A percentile compares a stretch with the other conserved stretches of the same genome.
Evolutionary conservation across 2,797 vertebrate genomes (phyloP).

Genomic region (Scarus forsteni): DNA sequence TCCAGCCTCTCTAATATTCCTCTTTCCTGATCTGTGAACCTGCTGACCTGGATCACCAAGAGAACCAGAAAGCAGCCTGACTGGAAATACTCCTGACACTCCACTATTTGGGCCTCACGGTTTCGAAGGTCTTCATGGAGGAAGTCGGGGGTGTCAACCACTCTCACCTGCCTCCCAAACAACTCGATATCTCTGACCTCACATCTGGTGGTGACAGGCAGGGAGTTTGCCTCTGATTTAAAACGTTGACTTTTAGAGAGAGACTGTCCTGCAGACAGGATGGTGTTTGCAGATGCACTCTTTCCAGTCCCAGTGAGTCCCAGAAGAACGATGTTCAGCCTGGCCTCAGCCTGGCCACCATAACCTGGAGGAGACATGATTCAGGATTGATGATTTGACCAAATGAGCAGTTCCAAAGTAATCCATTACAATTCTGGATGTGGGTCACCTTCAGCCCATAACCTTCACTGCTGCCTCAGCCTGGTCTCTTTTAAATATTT

Average conservation of each 20-base stretch:
- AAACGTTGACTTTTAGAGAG: accelerated
- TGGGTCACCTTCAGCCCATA: no score
- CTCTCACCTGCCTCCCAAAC: not conserved
- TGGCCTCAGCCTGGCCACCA: no score
- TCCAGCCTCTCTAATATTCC: conserved; percentile 40
- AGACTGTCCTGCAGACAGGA: conserved; percentile 8
- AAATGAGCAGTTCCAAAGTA: no score
- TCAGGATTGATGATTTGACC: no score
- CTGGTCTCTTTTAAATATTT: no score
- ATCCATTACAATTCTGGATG: no score
- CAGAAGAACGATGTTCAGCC: no score
- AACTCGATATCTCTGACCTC: not conserved
- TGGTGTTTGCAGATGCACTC: conserved; percentile 53
- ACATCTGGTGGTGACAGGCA: conserved; percentile 21
- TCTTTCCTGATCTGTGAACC: not conserved
- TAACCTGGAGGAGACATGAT: no score
- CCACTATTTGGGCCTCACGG: not conserved
- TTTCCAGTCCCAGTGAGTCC: no score
- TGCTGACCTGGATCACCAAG: conserved; percentile 32
- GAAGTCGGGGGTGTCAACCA: conserved; percentile 57
- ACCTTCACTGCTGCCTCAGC: no score
- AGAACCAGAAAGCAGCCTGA: conserved; percentile 5
- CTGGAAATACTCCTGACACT: conserved; percentile 35
- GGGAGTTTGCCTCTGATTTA: not conserved
- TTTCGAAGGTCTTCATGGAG: not conserved